Conservation (phyloP, 2,113 vertebrate genomes). For the Rhizomys pruinosus region DNA sequence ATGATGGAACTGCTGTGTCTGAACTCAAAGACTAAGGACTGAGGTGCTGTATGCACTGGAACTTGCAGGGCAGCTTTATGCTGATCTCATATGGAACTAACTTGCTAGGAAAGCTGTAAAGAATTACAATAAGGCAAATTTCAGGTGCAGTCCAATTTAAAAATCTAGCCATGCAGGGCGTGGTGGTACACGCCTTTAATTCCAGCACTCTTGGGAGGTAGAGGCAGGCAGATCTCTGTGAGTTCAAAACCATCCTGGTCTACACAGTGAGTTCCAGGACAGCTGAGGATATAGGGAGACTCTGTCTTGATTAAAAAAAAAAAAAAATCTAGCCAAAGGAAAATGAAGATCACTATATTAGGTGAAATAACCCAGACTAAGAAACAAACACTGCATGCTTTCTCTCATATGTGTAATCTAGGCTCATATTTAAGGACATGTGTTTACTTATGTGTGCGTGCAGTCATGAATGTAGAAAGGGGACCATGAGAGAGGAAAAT, state of each 20-base stretch:
- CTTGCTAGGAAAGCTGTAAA: background rate
- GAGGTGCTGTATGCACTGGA: background rate
- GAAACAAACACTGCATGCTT: background rate
- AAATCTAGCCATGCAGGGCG: constrained; percentile 34
- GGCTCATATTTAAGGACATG: background rate
- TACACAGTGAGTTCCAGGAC: too few species aligned
- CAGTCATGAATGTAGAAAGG: background rate
- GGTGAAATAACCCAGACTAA: background rate
- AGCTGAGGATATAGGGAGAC: too few species aligned
- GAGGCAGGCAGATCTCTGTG: too few species aligned
- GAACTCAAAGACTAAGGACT: background rate
- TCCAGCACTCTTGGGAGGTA: too few species aligned
- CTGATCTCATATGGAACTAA: background rate
- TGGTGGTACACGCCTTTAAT: too few species aligned
- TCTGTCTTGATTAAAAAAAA: too few species aligned
- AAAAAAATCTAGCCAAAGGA: background rate
- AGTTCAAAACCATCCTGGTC: too few species aligned
- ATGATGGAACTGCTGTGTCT: background rate
- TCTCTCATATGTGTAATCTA: background rate
- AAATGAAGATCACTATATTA: background rate
- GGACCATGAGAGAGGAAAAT: background rate
- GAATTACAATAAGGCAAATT: constrained; percentile 23
- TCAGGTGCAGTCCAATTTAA: constrained; percentile 40
- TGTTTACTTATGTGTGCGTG: background rate
- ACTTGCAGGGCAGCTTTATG: background rate